phyloP scores from a whole-genome alignment of 2,797 vertebrate genomes.

The Ibycter americanus region DNA sequence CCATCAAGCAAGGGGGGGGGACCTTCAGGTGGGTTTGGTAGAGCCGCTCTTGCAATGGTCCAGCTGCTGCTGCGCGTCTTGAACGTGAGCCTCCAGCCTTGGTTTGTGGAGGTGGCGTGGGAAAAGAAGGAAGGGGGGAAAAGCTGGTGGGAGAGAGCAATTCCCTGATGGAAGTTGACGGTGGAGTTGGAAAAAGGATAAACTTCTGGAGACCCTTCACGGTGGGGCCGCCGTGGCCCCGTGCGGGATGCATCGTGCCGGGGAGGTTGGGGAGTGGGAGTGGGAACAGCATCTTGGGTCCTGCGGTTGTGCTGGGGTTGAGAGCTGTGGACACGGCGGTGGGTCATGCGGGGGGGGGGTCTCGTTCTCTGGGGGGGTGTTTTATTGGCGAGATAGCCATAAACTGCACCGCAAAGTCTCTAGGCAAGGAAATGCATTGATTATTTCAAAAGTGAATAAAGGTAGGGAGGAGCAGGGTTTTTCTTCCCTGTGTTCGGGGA shows the following conservation, averaged over 20 bases:
- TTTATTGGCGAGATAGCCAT: not conserved
- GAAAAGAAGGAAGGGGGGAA: accelerated
- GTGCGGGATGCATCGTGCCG: accelerated
- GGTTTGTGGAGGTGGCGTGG: not conserved
- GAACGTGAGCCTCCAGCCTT: not conserved
- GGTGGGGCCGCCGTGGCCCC: not conserved
- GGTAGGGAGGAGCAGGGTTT: not conserved
- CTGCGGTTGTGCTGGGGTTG: accelerated
- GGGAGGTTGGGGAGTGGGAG: not conserved
- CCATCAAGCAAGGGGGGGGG: accelerated
- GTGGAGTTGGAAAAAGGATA: not conserved
- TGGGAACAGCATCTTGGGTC: not conserved
- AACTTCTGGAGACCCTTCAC: not conserved
- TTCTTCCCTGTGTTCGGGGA: not conserved
- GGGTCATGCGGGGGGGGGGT: not conserved
- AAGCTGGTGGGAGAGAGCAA: not conserved
- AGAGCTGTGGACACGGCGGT: not conserved
- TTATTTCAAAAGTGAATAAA: not conserved
- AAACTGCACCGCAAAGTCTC: not conserved
- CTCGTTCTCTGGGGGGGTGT: not conserved
- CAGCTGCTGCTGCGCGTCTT: not conserved
- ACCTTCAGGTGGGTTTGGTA: not conserved
- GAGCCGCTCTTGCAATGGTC: not conserved
- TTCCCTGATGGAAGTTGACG: not conserved
- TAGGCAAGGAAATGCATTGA: not conserved